Base-by-base conservation (phyloP, 2,113 vertebrate genomes). In the Lepus timidus region DNA sequence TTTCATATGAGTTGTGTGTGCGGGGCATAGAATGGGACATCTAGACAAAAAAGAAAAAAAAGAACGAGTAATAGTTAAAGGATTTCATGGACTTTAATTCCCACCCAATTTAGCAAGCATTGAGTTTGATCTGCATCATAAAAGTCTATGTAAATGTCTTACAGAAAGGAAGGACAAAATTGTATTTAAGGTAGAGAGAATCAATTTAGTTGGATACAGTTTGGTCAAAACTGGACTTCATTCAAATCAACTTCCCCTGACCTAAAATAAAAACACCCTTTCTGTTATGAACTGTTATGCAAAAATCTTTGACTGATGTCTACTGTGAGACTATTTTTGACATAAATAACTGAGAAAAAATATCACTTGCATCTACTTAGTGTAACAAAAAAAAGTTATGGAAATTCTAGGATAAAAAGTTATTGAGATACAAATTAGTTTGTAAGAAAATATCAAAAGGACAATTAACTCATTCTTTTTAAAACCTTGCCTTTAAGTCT, bases 21-120 rank as follows among this genome's bases (percentile, higher is more conserved):
- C 11, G 17, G 25, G 52, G 6, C 58, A 92, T 4, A 82, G 52
- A 95, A 88, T 71, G 49, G 62, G 25, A 39, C 22, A 51, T 71
- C 91, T 82, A 82, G 52, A 62, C 25, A 17, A 51, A 92, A 90
- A 78, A 78, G 64, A 62, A 52, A 39, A n/a, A 27, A 73, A 68
- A 88, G 71, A 39, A 67, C 44, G 73, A 95, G 36, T 79, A 93
- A 85, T 58, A 85, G 49, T 95, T 98, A 97, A 98, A 98, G 97
- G 96, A 98, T 98, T 99, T 98, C 98, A 98, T 97, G 98, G 98
- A 85, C 93, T 96, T 97, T 96, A 96, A 97, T 98, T 98, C 98
- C 98, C 98, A 99, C 97, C 97, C 98, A 95, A 97, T 97, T 98
- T 97, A 97, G 93, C 94, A 91, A 97, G 96, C 97, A 96, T 96